These are phyloP conservation scores for Atethmia centrago DNA, from an alignment of 2,888 invertebrate genomes.

Conservation along the genomic window DNA sequence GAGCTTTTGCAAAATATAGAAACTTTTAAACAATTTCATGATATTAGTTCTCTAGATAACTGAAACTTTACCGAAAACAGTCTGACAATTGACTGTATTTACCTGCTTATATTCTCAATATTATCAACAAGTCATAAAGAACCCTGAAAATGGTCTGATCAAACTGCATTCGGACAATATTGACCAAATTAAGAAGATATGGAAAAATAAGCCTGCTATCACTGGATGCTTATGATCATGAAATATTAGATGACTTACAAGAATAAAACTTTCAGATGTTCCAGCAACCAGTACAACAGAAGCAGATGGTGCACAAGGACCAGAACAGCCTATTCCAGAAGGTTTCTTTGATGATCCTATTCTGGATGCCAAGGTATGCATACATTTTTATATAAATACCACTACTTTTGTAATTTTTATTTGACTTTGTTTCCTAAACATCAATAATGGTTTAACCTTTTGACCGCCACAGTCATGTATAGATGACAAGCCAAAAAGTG, in stretches of 20 bases:
- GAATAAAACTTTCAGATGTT: slow-evolving; percentile 49
- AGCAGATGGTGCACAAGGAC: slow-evolving; percentile 69
- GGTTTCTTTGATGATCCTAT: slow-evolving; percentile 97
- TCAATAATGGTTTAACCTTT: no score
- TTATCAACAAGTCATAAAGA: background rate
- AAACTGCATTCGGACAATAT: background rate
- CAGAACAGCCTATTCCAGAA: slow-evolving; percentile 92
- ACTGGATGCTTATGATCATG: background rate
- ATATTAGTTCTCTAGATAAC: background rate
- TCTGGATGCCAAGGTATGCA: slow-evolving; percentile 93
- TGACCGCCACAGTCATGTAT: no score
- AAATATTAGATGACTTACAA: background rate
- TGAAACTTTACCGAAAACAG: background rate
- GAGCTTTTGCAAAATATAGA: background rate
- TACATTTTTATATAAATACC: background rate
- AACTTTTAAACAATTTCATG: background rate
- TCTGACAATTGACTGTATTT: background rate
- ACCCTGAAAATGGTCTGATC: background rate
- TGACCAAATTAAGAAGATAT: background rate
- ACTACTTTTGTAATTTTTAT: slow-evolving; percentile 1
- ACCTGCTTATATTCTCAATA: background rate
- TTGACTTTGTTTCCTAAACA: background rate
- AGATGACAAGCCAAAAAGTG: no score
- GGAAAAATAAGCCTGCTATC: background rate
- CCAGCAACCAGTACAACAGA: slow-evolving; percentile 79